phyloP scores from a whole-genome alignment of 1,140 invertebrate genomes.

The Meloidogyne hapla region DNA sequence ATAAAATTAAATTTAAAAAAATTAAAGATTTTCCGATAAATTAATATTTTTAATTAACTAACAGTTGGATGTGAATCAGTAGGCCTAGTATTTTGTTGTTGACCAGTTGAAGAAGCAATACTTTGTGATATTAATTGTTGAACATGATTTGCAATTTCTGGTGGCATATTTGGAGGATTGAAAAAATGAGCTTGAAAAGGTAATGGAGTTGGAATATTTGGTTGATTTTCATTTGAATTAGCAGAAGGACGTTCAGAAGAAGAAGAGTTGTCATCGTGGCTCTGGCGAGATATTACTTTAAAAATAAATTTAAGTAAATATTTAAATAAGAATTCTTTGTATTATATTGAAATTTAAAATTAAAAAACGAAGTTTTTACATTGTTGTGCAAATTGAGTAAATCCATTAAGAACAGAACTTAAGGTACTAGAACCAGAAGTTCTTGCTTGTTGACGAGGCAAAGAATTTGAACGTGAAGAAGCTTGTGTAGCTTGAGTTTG shows the following conservation, averaged over 20 bases:
- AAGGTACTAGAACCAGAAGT: neutral
- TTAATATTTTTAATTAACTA: neutral
- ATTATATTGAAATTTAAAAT: no score
- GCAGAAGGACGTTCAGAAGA: neutral
- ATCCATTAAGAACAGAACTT: slow-evolving; percentile 20
- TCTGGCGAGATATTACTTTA: neutral
- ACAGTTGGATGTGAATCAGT: neutral
- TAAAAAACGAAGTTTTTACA: slow-evolving; percentile 5
- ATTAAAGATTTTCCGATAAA: neutral
- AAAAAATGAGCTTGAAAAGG: neutral
- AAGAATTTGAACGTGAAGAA: neutral
- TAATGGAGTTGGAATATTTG: neutral
- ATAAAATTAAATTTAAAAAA: neutral
- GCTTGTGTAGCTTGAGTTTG: slow-evolving; percentile 10
- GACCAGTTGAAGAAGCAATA: neutral
- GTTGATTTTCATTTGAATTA: neutral
- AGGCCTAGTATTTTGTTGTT: neutral
- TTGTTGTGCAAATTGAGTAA: slow-evolving; percentile 23
- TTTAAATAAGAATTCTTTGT: no score
- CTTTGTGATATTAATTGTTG: neutral
- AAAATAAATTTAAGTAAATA: neutral
- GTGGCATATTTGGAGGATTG: neutral
- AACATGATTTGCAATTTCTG: neutral
- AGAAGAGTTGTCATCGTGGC: neutral
- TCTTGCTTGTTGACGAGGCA: neutral